phyloP scores from a whole-genome alignment of 2,113 vertebrate genomes.

The Cacatua alba region DNA sequence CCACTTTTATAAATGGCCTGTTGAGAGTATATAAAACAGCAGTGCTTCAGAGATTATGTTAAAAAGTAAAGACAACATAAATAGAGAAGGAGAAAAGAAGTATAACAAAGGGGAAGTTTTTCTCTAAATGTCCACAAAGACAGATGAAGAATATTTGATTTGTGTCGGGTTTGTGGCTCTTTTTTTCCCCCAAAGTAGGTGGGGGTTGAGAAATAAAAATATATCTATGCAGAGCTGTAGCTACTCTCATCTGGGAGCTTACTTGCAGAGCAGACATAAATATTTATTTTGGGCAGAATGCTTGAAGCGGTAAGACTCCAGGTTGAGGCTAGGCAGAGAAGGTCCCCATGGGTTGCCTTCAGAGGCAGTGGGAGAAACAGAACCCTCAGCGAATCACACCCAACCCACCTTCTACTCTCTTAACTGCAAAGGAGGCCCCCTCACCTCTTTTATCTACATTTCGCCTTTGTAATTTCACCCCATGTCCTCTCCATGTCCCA shows the following conservation, averaged over 20 bases:
- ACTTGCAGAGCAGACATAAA: background rate
- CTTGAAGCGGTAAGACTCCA: fast-evolving
- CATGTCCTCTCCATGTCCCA: background rate
- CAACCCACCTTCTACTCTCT: background rate
- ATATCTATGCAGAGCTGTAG: background rate
- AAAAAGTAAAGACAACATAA: constrained; percentile 19
- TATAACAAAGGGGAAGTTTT: background rate
- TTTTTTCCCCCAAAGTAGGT: background rate
- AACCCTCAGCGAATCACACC: background rate
- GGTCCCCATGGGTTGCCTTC: background rate
- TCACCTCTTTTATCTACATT: background rate
- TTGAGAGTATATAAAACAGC: background rate
- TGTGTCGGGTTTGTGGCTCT: too few relatives aligned
- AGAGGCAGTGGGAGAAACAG: background rate
- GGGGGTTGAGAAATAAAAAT: background rate
- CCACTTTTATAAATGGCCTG: background rate
- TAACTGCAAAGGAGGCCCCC: background rate
- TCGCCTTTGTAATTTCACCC: background rate
- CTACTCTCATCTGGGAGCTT: background rate
- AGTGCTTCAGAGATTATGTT: background rate
- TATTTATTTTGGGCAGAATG: background rate
- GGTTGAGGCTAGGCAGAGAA: background rate
- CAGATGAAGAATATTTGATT: background rate
- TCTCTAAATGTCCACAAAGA: background rate
- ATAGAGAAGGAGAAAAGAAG: background rate